phyloP scores from a whole-genome alignment of 2,888 invertebrate species.

The Carpatolechia fugitivella region DNA sequence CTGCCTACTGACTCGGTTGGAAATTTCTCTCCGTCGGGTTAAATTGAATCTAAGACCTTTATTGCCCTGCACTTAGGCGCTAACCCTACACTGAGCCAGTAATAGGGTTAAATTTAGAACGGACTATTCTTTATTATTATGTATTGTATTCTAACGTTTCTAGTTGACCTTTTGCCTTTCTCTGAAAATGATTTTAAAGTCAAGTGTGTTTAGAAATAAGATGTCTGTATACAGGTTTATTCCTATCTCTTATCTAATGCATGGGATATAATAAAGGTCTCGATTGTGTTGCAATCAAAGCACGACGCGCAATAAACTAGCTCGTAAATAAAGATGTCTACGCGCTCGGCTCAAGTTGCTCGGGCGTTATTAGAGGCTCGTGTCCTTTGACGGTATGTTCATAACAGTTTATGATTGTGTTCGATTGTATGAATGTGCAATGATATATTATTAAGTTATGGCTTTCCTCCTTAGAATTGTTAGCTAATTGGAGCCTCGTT shows the following conservation, averaged over 20 bases:
- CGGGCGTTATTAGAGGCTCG: conserved; percentile 2
- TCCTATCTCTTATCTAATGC: neutral
- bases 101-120: conserved; percentile 5
- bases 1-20: conserved; percentile 13
- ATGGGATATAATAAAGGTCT: conserved; percentile 5
- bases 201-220: neutral
- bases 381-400: conserved; percentile 2
- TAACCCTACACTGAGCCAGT: neutral
- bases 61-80: conserved; percentile 3
- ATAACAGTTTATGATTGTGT: conserved; percentile 4
- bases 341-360: conserved; percentile 1
- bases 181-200: neutral
- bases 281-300: conserved; percentile 12
- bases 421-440: neutral
- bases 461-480: neutral
- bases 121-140: conserved; percentile 3
- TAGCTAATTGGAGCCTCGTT: conserved; percentile 3
- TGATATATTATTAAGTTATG: neutral
- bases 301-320: conserved; percentile 11
- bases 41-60: conserved; percentile 14
- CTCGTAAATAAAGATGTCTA: conserved; percentile 13
- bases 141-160: conserved; percentile 1
- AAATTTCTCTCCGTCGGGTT: conserved; percentile 18
- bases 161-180: conserved; percentile 4
- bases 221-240: neutral